Percentiles rank a stretch among this genome's conserved stretches.
phyloP scores from a whole-genome alignment of 2,113 vertebrate species.

The Mirounga angustirostris region DNA sequence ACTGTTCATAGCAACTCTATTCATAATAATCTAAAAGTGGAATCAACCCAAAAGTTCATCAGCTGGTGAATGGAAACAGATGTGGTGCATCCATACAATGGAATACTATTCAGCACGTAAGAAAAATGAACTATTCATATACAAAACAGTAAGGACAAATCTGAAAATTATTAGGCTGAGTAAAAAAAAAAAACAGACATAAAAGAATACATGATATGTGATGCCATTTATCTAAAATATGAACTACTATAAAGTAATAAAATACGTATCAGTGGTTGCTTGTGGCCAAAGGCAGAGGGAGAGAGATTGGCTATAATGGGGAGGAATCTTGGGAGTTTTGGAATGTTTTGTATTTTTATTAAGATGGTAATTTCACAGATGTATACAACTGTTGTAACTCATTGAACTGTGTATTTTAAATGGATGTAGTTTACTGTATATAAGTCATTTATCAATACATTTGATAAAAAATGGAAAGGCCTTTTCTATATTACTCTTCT shows the following conservation, averaged over 20 bases:
- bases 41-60: not conserved
- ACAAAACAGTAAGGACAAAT: not conserved
- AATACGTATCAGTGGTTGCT: not conserved
- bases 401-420: constrained; percentile 29
- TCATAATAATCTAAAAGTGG: not conserved
- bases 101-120: not conserved
- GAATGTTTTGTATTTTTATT: constrained; percentile 30
- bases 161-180: not conserved
- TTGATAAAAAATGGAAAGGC: constrained; percentile 16
- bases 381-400: not conserved
- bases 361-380: not conserved
- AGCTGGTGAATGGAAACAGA: not conserved
- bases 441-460: constrained; percentile 24
- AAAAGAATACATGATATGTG: not conserved
- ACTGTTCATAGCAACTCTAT: not conserved
- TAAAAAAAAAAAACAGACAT: constrained; percentile 41
- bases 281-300: not conserved
- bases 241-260: not conserved
- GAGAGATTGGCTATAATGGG: not conserved
- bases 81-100: not conserved
- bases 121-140: not conserved
- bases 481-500: not conserved
- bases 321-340: not conserved
- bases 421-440: not conserved
- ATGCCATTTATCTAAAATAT: not conserved